These are phyloP conservation scores for Crypturellus undulatus DNA, from an alignment of 2,113 vertebrate species.

Conservation along the genomic window DNA sequence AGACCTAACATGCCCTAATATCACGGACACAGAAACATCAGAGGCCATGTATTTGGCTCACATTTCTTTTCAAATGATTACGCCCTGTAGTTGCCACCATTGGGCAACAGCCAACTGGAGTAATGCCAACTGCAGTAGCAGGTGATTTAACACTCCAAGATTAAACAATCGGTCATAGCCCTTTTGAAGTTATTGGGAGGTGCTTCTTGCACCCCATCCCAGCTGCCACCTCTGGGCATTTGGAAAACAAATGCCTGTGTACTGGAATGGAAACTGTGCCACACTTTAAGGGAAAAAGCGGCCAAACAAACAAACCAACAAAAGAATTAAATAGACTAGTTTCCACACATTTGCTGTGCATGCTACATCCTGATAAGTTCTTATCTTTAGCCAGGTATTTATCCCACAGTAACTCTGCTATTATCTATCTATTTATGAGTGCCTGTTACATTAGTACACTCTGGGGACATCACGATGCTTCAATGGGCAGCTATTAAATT, in stretches of 20 bases:
- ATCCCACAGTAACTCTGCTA: neutral
- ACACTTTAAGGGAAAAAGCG: neutral
- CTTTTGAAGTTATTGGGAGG: neutral
- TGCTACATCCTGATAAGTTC: neutral
- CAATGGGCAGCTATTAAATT: neutral
- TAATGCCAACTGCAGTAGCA: neutral
- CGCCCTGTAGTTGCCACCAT: neutral
- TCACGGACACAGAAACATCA: neutral
- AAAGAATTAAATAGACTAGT: neutral
- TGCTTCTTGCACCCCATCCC: neutral
- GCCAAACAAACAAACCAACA: neutral
- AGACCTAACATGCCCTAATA: neutral
- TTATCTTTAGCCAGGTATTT: neutral
- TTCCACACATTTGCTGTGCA: neutral
- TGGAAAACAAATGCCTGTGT: neutral
- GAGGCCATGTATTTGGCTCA: neutral
- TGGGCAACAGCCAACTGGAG: neutral
- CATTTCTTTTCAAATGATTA: neutral
- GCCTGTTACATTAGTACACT: neutral
- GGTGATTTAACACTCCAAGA: neutral
- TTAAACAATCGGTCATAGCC: neutral
- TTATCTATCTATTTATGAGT: rapidly evolving
- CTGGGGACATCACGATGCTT: neutral
- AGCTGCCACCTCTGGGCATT: neutral
- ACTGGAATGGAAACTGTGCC: neutral